Percentiles rank a stretch among this genome's conserved stretches.
These are phyloP conservation scores for Megalops cyprinoides DNA, from an alignment of 2,797 vertebrate species.

Conservation along the genomic window DNA sequence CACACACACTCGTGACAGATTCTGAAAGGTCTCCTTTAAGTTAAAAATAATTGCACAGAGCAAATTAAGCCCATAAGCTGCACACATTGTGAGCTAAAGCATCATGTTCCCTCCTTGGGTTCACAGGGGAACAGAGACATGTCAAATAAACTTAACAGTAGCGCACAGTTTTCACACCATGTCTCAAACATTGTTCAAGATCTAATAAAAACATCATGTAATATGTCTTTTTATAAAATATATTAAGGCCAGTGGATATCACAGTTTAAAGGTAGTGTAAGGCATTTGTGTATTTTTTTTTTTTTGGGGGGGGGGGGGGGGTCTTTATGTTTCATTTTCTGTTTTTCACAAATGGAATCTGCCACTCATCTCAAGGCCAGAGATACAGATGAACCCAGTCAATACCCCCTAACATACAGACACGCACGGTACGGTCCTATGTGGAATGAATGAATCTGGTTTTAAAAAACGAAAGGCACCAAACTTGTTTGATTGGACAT, in stretches of 20 bases:
- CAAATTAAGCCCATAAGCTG: constrained; percentile 38
- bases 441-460: too few species aligned
- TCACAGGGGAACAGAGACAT: constrained; percentile 24
- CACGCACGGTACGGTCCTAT: neutral
- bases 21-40: constrained; percentile 31
- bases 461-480: neutral
- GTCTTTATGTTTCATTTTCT: neutral
- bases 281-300: constrained; percentile 48
- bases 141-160: constrained; percentile 36
- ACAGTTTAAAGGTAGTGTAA: constrained; percentile 57
- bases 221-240: constrained; percentile 32
- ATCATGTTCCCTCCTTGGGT: constrained; percentile 30
- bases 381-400: neutral
- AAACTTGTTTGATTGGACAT: neutral
- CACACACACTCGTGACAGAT: constrained; percentile 8
- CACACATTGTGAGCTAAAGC: constrained; percentile 39
- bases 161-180: constrained; percentile 40
- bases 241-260: constrained; percentile 51
- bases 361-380: constrained; percentile 12
- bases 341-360: constrained; percentile 29
- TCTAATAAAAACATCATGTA: constrained; percentile 8
- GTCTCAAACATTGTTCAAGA: neutral
- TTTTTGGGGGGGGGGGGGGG: neutral
- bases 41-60: constrained; percentile 43
- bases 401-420: neutral